Evolutionary conservation across 2,113 vertebrate genomes (phyloP).

Genomic region (Pelmatolapia mariae): DNA sequence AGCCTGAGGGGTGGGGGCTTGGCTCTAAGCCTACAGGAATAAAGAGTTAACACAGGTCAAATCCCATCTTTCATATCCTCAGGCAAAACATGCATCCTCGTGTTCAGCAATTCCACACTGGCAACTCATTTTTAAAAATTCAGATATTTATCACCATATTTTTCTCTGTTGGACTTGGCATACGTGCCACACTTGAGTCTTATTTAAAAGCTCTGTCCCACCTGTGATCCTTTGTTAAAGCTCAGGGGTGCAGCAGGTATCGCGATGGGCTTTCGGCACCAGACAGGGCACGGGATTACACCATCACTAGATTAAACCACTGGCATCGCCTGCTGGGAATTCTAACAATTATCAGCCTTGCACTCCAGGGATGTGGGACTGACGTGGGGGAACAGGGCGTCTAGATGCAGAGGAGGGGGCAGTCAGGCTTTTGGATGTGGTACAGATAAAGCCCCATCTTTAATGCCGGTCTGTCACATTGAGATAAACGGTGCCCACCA

Average conservation of each 20-base stretch:
- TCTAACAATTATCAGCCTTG: constrained; percentile 70
- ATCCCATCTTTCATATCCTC: constrained; percentile 40
- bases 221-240: constrained; percentile 25
- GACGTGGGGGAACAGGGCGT: constrained; percentile 22
- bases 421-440: constrained; percentile 19
- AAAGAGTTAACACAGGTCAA: constrained; percentile 31
- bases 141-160: neutral
- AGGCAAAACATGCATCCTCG: constrained; percentile 22
- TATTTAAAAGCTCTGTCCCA: constrained; percentile 34
- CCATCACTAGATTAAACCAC: constrained; percentile 69
- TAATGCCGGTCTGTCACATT: constrained; percentile 51
- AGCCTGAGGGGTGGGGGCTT: constrained; percentile 15
- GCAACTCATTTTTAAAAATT: neutral
- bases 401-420: constrained; percentile 31
- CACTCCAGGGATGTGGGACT: constrained; percentile 50
- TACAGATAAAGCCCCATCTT: constrained; percentile 45
- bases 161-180: neutral
- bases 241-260: constrained; percentile 54
- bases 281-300: constrained; percentile 70
- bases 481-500: constrained; percentile 68
- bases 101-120: neutral
- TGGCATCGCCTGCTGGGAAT: constrained; percentile 66
- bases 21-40: constrained; percentile 17
- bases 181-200: neutral
- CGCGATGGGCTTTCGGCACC: constrained; percentile 51